Evolutionary conservation across 2,888 invertebrate species (phyloP), one percentile per base, ranked within the genome.

Genomic region (Antheraea yamamai): DNA sequence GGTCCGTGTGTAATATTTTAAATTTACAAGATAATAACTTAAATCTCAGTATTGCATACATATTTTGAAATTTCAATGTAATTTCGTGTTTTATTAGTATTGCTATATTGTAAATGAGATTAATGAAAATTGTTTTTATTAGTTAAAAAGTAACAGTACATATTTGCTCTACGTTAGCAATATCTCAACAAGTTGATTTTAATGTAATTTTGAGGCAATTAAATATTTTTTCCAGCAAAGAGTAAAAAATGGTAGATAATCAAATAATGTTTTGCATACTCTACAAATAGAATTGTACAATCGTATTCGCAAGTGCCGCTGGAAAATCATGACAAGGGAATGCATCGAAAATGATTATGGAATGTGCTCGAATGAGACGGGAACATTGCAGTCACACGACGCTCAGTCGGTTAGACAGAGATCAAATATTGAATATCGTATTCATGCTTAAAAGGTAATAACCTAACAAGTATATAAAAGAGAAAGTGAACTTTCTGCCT

Each of bases 331-430:
- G 89, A 90, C 92, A 90, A 88, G 91, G 87, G 94, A 94, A 94
- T 94, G 94, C 94, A 94, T 93, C 92, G 92, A 93, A 94, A 94
- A 94, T 94, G 91, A 94, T 94, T 92, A 94, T 89, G 91, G 92
- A 93, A 94, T 93, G 93, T 92, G 92, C 83, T 82, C 78, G 92
- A 94, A 88, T 81, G 92, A 88, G 94, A 94, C 87, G 81, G 91
- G 82, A 85, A 88, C 90, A 93, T 89, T 93, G 93, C 93, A 94
- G 91, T 91, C 90, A 87, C 90, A 89, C 84, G 88, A 88, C 83
- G 87, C 84, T 89, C 92, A 91, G 92, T 88, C 91, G 89, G 95
- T 93, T 93, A 95, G 95, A 95, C 93, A 95, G 94, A 94, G 95
- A 95, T 95, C 95, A 94, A 94, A 94, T 93, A 95, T 94, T 94